Base-by-base conservation (phyloP, 2,797 vertebrate species). In the Characodon lateralis region DNA sequence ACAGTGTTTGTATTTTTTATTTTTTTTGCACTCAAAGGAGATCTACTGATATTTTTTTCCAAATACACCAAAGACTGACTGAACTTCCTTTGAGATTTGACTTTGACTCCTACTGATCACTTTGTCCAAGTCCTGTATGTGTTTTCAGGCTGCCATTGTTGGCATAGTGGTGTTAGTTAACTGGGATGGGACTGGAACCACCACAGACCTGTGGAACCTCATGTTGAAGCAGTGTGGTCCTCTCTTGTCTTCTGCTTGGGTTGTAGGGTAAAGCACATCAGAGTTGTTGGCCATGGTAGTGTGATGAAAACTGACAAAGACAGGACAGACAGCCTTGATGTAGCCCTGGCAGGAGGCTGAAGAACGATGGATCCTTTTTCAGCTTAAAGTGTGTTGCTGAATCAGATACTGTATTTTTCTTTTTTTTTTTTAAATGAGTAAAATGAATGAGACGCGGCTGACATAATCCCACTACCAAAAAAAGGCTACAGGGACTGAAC, bases 151-250 rank as follows among this genome's bases (percentile, higher is more conserved):
- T 77, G 81, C 74, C 72, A 56, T 78, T 80, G 35, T 85, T 72
- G 13, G 89, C 74, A 68, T 78, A 76, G 71, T 69, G 74, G 75
- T 61, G 79, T 48, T 89, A 84, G 88, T 89, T 74, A 75, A 90
- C 92, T 92, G 94, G 94, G 93, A 92, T 84, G 89, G 85, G 93
- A 95, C 95, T 95, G 95, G 95, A 95, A 92, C 89, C 88, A 82
- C 87, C 87, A 41, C 85, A 82, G 91, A 90, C 89, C 87, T 86
- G 89, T 78, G 89, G 89, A 90, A 89, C 93, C 92, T 94, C 91
- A 77, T 76, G 31, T 77, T 84, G 81, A 90, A 93, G 83, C 86
- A 76, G 81, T 55, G 88, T 87, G 89, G 87, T 78, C 72, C 58
- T 24, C 31, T 53, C 51, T 76, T 75, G 22, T 43, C 78, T 78